Conservation (phyloP, 2,888 invertebrate species). For the Parnassius glacialis region DNA sequence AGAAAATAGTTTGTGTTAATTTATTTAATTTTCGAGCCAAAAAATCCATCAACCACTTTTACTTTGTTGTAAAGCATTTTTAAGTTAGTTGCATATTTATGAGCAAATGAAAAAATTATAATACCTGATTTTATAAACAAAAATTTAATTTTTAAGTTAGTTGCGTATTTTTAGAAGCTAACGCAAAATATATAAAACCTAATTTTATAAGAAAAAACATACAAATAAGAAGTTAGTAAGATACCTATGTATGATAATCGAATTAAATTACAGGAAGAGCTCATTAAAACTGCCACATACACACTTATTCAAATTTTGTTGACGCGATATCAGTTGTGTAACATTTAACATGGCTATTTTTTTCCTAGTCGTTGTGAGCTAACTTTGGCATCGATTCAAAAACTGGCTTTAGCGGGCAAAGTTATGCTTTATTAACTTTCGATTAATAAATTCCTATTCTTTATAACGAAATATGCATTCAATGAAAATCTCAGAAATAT, state of each 20-base stretch:
- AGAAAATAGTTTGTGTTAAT: too few species aligned
- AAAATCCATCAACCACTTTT: too few species aligned
- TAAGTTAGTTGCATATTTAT: too few species aligned
- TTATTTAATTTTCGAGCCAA: too few species aligned
- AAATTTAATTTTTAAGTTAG: too few species aligned
- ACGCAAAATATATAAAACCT: too few species aligned
- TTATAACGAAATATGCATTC: too few species aligned
- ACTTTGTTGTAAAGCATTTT: too few species aligned
- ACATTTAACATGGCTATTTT: constrained; percentile 71
- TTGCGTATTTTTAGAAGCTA: too few species aligned
- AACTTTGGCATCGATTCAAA: constrained; percentile 67
- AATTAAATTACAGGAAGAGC: constrained; percentile 1
- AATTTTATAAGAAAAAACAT: neutral
- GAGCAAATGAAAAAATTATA: too few species aligned
- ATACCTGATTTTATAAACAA: too few species aligned
- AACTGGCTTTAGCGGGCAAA: constrained; percentile 41
- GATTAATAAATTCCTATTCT: constrained; percentile 15
- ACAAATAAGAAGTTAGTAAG: neutral
- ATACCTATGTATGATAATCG: neutral
- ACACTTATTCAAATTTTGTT: constrained; percentile 35
- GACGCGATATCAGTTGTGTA: constrained; percentile 41
- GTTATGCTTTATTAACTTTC: neutral
- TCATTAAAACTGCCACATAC: constrained; percentile 8
- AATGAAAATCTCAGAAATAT: too few species aligned
- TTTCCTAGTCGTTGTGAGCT: constrained; percentile 69